Evolutionary conservation across 2,113 vertebrate genomes (phyloP), one percentile per base, ranked within the genome.

Genomic region (Oncorhynchus tshawytscha): DNA sequence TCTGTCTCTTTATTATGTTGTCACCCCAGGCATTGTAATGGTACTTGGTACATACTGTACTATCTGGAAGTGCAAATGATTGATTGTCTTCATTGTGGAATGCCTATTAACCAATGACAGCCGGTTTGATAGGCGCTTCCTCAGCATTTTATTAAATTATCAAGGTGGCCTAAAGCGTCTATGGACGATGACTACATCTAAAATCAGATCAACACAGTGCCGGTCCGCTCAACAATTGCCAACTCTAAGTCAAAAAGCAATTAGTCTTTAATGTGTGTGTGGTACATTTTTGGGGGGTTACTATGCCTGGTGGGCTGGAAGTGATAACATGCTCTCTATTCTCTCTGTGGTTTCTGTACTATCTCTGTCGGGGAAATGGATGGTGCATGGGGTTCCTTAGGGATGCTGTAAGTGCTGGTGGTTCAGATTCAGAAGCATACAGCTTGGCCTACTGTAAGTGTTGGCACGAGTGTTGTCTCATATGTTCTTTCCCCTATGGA

Each of bases 391-490:
- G 13, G 2, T 48, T 84, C 64, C 54, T 62, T 18, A 2, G 74
- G 75, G 82, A 75, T 64, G n/a, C 72, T 16, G 67, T 78, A 60
- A 81, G 66, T 70, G 66, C 57, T 75, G 13, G 62, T 70, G 69
- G 65, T 77, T 24, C 24, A 34, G 31, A 34, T 34, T 34, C 1
- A n/a, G 64, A 31, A 6, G 69, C 66, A 51, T 27, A 31, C 68
- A 34, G 31, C 31, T 34, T 34, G 31, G 31, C 31, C 5, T 6
- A 34, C 31, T 34, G 31, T 15, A 51, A 15, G 48, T 51, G 72
- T 69, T 69, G 67, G 72, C 70, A 57, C 67, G 25, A 11, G 9
- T 67, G 72, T 60, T 75, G 31, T 34, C 31, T 34, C 31, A 34
- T 34, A 34, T 1, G 25, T 34, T 34, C 31, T 34, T 34, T 54